phyloP scores from a whole-genome alignment of 2,888 invertebrate species.

The Microctonus aethiopoides region DNA sequence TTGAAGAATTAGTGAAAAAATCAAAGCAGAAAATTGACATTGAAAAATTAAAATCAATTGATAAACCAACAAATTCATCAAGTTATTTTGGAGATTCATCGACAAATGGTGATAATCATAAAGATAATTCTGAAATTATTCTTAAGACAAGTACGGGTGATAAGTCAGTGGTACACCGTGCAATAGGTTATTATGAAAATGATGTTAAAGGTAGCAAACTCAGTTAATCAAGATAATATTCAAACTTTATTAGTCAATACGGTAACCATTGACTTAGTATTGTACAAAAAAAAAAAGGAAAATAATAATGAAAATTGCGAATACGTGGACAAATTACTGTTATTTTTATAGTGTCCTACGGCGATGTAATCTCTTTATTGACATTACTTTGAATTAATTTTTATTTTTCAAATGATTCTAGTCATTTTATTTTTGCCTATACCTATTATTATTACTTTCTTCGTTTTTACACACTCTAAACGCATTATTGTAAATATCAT shows the following conservation, averaged over 20 bases:
- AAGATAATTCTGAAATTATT: constrained; percentile 10
- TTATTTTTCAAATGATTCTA: constrained; percentile 35
- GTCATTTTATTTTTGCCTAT: constrained; percentile 36
- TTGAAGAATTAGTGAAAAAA: constrained; percentile 70
- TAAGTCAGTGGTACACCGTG: constrained; percentile 53
- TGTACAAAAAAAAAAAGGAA: background rate
- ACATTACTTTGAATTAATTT: constrained; percentile 3
- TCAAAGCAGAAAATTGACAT: constrained; percentile 49
- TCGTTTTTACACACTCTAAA: background rate
- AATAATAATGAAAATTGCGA: background rate
- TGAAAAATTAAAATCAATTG: constrained; percentile 27
- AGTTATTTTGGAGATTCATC: background rate
- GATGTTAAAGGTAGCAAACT: constrained; percentile 53
- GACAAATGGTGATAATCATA: constrained; percentile 7
- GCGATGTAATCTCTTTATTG: background rate
- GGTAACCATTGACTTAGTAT: background rate
- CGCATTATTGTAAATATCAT: background rate
- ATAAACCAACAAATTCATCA: background rate
- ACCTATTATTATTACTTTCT: constrained; percentile 20
- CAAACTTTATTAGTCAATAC: background rate
- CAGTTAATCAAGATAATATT: constrained; percentile 47
- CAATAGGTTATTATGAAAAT: constrained; percentile 56
- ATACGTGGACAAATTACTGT: background rate
- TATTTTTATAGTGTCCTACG: background rate
- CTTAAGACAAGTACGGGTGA: constrained; percentile 33